Conservation (phyloP, 2,113 vertebrate species). For the Acrocephalus kingi region DNA sequence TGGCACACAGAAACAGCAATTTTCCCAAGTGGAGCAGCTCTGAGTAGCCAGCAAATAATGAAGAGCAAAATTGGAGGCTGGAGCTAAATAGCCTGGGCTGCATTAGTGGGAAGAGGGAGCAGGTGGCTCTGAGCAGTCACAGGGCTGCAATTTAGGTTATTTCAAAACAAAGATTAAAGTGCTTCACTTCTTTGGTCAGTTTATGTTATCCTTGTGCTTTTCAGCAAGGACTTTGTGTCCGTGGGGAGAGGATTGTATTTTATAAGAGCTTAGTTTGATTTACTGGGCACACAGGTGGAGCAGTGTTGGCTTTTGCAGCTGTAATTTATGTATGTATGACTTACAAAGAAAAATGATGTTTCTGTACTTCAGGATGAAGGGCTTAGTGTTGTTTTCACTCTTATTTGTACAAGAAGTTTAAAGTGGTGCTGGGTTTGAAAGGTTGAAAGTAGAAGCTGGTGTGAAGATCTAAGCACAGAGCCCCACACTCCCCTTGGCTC, state of each 20-base stretch:
- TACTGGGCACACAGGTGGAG: not conserved
- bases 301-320: not conserved
- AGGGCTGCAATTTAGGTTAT: not conserved
- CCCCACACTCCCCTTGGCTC: rapidly evolving
- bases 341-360: not conserved
- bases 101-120: not conserved
- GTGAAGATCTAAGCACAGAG: not conserved
- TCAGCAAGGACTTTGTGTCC: not conserved
- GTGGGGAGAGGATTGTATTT: not conserved
- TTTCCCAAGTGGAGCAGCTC: not conserved
- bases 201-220: not conserved
- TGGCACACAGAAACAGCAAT: not conserved
- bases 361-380: not conserved
- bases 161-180: not conserved
- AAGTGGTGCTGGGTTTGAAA: not conserved
- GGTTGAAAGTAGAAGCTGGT: not conserved
- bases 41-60: not conserved
- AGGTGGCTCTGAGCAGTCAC: not conserved
- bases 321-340: not conserved
- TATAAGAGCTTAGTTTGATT: not conserved
- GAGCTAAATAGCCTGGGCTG: not conserved
- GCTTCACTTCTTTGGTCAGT: not conserved
- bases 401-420: not conserved
- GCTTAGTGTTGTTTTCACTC: not conserved
- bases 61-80: not conserved